Conservation (phyloP, 2,888 invertebrate species). For the Dione vanillae region DNA sequence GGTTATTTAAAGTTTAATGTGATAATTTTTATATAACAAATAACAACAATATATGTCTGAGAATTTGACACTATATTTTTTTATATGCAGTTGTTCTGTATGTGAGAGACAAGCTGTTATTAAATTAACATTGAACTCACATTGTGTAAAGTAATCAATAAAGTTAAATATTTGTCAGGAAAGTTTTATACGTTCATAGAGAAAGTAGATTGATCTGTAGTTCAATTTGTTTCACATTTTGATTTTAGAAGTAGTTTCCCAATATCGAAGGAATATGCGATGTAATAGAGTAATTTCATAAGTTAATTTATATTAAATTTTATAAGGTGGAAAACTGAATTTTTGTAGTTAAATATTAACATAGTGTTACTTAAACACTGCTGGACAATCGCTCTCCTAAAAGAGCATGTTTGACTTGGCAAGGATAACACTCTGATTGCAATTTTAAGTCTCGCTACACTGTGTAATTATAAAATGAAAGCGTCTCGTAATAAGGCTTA, state of each 20-base stretch:
- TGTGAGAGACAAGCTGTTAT: no score
- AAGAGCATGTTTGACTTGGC: slow-evolving; percentile 19
- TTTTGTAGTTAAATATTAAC: slow-evolving; percentile 1
- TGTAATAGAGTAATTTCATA: neutral
- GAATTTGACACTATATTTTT: no score
- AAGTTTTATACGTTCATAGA: no score
- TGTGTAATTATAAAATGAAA: neutral
- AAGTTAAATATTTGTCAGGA: no score
- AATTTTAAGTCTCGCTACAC: slow-evolving; percentile 17
- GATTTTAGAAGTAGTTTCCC: neutral
- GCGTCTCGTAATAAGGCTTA: neutral
- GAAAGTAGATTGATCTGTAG: no score
- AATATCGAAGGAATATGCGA: neutral
- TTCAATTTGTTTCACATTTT: no score
- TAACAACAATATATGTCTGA: neutral
- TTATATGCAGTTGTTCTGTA: no score
- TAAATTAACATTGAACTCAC: no score
- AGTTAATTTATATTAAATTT: neutral
- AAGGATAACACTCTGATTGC: slow-evolving; percentile 21
- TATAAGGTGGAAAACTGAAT: neutral
- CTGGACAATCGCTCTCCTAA: slow-evolving; percentile 6
- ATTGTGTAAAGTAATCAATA: no score
- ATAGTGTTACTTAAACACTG: neutral
- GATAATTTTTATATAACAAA: no score
- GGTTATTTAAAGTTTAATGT: no score